Conservation (phyloP, 2,113 vertebrate genomes). For the Acanthochromis polyacanthus region DNA sequence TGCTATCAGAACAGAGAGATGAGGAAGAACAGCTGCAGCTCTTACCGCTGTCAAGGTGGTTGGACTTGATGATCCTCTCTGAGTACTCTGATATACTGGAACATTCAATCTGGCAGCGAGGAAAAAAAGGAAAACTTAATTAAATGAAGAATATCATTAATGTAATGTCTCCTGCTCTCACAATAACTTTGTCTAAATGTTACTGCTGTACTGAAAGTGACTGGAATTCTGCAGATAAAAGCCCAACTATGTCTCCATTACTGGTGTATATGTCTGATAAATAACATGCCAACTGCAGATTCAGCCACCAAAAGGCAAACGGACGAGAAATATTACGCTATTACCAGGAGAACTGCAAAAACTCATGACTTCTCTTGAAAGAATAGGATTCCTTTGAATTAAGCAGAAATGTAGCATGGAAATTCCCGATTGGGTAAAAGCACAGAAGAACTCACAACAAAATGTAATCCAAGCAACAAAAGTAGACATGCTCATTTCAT, state of each 20-base stretch:
- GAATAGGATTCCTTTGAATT: too few species aligned
- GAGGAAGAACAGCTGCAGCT: constrained; percentile 11
- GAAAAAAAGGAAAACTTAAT: constrained; percentile 2
- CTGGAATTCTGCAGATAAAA: neutral
- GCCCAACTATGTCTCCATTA: neutral
- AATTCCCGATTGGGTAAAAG: too few species aligned
- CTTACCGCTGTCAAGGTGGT: constrained; percentile 97
- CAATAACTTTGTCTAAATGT: constrained; percentile 8
- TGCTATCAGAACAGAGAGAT: constrained; percentile 2
- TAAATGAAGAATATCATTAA: constrained; percentile 12
- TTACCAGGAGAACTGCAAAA: too few species aligned
- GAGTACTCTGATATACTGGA: constrained; percentile 99
- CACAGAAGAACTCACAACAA: too few species aligned
- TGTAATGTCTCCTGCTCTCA: neutral
- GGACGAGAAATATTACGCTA: too few species aligned
- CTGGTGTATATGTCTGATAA: neutral
- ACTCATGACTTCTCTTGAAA: too few species aligned
- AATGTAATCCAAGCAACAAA: too few species aligned
- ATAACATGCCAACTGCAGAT: neutral
- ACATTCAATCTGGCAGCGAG: constrained; percentile 92
- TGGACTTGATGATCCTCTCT: constrained; percentile 98
- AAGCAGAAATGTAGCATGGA: too few species aligned
- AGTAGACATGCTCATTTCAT: too few species aligned
- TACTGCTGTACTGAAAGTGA: neutral
- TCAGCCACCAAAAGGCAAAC: neutral